A percentile compares a stretch with the other conserved stretches of the same genome.
These are phyloP conservation scores for Rhinichthys osculus DNA, from an alignment of 2,797 vertebrate species.

Conservation along the genomic window DNA sequence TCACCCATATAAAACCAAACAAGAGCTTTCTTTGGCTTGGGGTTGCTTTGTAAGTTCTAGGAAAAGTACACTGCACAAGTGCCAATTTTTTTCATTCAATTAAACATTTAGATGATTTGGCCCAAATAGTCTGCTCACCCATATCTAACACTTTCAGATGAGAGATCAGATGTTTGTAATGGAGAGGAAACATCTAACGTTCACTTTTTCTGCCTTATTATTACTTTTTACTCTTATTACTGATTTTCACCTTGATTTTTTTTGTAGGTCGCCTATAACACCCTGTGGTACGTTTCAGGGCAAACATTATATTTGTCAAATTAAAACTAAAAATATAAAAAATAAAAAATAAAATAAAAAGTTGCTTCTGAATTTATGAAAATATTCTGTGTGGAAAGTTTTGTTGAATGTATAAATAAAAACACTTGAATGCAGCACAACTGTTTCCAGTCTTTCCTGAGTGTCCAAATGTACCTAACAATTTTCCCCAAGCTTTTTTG, in stretches of 20 bases:
- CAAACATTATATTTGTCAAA: not conserved
- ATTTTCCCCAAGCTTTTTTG: not conserved
- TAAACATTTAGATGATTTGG: not conserved
- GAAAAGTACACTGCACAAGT: not conserved
- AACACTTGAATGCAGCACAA: not conserved
- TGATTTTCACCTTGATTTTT: not conserved
- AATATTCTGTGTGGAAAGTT: slow-evolving; percentile 25
- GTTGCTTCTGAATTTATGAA: not conserved
- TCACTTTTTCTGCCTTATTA: not conserved
- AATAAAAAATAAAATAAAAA: not conserved
- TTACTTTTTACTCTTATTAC: not conserved
- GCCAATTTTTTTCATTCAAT: not conserved
- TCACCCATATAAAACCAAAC: no score
- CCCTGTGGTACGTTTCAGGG: no score
- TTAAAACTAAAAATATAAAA: not conserved
- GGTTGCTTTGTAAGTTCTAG: not conserved
- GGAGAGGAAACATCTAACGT: not conserved
- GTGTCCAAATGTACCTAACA: not conserved
- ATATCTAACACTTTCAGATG: not conserved
- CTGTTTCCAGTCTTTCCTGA: not conserved
- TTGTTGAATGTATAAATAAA: slow-evolving; percentile 51
- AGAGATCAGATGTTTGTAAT: slow-evolving; percentile 5
- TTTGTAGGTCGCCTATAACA: not conserved
- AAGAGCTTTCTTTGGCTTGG: not conserved
- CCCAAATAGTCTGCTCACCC: not conserved